phyloP scores from a whole-genome alignment of 2,797 vertebrate species.

The Crenuchus spilurus region DNA sequence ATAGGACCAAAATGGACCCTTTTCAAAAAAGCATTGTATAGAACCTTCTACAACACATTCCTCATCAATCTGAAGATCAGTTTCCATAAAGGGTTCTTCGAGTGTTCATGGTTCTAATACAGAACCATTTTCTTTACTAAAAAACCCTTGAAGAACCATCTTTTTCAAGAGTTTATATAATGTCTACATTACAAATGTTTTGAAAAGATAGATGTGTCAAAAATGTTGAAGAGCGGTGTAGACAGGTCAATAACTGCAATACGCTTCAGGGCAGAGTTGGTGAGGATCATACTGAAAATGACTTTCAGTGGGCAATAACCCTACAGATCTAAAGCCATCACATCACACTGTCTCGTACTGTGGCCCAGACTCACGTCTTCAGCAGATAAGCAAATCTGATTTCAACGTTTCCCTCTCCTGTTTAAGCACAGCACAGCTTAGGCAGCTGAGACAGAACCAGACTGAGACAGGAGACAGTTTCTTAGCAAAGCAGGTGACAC shows the following conservation, averaged over 20 bases:
- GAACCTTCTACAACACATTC: no score
- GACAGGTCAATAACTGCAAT: background rate
- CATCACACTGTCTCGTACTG: background rate
- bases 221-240: background rate
- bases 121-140: no score
- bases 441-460: slow-evolving; percentile 7
- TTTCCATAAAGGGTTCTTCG: no score
- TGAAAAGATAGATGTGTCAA: background rate
- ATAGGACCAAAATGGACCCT: no score
- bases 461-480: slow-evolving; percentile 7
- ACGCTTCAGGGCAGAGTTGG: background rate
- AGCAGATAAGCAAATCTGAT: slow-evolving; percentile 37
- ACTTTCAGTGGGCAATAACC: background rate
- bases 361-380: background rate
- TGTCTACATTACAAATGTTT: background rate
- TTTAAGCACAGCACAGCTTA: slow-evolving; percentile 18
- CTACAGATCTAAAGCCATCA: background rate
- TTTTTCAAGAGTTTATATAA: no score
- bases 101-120: no score
- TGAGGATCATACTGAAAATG: background rate
- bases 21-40: no score
- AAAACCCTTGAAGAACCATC: no score
- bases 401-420: slow-evolving; percentile 4
- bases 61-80: no score
- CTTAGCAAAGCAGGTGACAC: background rate